Conservation (phyloP, 2,888 invertebrate species). For the Protonemura montana region DNA sequence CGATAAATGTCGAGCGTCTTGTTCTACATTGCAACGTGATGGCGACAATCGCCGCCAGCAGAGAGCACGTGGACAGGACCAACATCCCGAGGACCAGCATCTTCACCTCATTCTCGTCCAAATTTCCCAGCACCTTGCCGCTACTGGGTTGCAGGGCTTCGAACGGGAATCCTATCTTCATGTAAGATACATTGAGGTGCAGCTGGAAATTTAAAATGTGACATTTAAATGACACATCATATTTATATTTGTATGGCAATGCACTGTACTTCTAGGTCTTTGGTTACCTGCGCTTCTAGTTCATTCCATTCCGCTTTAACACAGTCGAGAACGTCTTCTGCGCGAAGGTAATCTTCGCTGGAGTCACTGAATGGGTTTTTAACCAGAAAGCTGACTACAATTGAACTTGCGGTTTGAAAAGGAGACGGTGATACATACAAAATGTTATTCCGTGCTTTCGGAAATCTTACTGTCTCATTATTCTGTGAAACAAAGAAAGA, state of each 20-base stretch:
- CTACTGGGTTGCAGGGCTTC: neutral
- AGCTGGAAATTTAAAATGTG: neutral
- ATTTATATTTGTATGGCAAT: no score
- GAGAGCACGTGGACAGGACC: neutral
- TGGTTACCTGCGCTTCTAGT: neutral
- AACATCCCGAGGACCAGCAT: neutral
- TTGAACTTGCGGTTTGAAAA: neutral
- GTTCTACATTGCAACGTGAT: neutral
- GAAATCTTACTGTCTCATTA: neutral
- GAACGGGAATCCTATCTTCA: neutral
- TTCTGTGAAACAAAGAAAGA: neutral
- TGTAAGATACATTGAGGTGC: neutral
- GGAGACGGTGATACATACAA: slow-evolving; percentile 13
- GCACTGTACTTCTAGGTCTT: no score
- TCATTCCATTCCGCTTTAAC: neutral
- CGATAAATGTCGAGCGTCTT: neutral
- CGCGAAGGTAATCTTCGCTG: neutral
- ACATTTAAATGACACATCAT: no score
- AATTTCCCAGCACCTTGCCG: neutral
- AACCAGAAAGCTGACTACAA: slow-evolving; percentile 14
- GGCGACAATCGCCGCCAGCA: neutral
- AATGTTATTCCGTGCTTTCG: neutral
- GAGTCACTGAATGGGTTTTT: neutral
- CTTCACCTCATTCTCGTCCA: neutral
- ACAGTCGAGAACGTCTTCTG: neutral